phyloP scores from a whole-genome alignment of 2,113 vertebrate genomes.

The Pycnonotus jocosus region DNA sequence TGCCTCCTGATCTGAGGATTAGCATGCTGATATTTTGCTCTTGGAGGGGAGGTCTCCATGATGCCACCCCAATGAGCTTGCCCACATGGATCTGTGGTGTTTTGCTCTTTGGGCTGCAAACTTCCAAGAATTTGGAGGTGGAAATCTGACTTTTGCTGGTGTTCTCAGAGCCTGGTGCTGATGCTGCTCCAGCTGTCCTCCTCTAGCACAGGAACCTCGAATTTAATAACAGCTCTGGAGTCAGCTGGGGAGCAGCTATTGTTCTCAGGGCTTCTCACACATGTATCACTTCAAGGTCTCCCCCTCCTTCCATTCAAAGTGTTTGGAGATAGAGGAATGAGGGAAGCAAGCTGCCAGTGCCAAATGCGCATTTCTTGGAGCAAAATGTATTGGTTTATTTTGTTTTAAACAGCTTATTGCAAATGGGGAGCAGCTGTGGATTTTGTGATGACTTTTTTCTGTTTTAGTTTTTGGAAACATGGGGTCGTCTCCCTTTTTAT shows the following conservation, averaged over 20 bases:
- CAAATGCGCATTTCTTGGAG: background rate
- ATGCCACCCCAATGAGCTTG: background rate
- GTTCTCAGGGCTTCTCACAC: background rate
- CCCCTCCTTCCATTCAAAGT: background rate
- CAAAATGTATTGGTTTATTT: constrained; percentile 4
- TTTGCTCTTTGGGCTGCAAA: background rate
- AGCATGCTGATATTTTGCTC: background rate
- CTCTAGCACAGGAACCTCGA: background rate
- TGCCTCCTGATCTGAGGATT: background rate
- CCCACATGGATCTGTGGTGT: background rate
- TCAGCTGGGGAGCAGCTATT: constrained; percentile 15
- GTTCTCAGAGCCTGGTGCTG: background rate
- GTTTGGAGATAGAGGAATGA: background rate
- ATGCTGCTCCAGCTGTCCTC: constrained; percentile 1
- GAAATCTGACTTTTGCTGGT: background rate
- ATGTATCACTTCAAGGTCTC: background rate
- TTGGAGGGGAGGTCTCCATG: background rate
- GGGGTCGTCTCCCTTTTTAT: background rate
- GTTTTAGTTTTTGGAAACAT: background rate
- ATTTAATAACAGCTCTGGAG: constrained; percentile 26
- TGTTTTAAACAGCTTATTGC: constrained; percentile 10
- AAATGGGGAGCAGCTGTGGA: constrained; percentile 47
- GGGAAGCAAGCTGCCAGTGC: constrained; percentile 24
- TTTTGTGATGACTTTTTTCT: background rate
- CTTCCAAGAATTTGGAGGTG: constrained; percentile 4